Evolutionary conservation across 2,888 invertebrate genomes (phyloP).

Genomic region (Coelinius sp.): DNA sequence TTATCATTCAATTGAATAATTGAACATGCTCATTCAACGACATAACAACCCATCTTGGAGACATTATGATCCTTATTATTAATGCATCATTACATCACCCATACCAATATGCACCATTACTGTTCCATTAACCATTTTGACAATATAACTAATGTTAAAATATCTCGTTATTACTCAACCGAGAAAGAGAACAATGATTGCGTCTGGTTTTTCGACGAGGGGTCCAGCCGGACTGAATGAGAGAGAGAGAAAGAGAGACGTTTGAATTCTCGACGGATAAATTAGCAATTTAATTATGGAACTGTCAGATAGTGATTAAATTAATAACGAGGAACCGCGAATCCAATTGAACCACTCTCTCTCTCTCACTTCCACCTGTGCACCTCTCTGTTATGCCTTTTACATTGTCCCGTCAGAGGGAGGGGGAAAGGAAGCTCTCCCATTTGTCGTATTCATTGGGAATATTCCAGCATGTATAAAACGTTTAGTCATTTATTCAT

Average conservation of each 20-base stretch:
- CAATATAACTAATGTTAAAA: conserved; percentile 23
- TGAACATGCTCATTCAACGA: too few species aligned
- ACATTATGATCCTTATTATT: conserved; percentile 9
- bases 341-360: conserved; percentile 55
- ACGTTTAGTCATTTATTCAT: conserved; percentile 34
- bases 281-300: conserved; percentile 70
- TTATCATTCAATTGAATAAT: not conserved
- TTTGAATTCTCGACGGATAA: conserved; percentile 59
- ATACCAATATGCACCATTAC: conserved; percentile 27
- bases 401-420: not conserved
- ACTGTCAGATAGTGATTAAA: conserved; percentile 70
- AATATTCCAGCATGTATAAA: conserved; percentile 25
- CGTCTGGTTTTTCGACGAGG: conserved; percentile 37
- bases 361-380: conserved; percentile 26
- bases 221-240: conserved; percentile 8
- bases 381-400: not conserved
- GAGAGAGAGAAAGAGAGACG: conserved; percentile 30
- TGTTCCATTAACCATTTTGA: conserved; percentile 26
- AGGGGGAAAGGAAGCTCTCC: not conserved
- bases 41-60: too few species aligned
- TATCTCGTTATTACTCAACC: conserved; percentile 15
- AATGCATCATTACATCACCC: not conserved
- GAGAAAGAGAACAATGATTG: conserved; percentile 33
- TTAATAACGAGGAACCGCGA: conserved; percentile 69
- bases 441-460: conserved; percentile 35